Evolutionary conservation across 2,113 vertebrate genomes (phyloP).

Genomic region (Hypocryptadius cinnamomeus): DNA sequence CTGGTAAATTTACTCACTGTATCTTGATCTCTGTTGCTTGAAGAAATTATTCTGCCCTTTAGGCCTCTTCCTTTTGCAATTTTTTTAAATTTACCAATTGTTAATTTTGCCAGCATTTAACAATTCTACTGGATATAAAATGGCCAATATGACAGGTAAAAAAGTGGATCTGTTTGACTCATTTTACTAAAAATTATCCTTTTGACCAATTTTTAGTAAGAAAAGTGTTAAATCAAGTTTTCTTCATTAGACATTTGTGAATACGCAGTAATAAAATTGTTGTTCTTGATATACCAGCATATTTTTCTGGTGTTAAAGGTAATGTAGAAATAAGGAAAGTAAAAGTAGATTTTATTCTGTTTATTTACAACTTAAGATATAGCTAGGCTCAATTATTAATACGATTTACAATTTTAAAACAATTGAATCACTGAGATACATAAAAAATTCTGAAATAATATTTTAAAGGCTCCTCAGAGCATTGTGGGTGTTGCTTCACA

Average conservation of each 20-base stretch:
- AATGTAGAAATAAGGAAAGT: not conserved
- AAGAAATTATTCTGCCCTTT: not conserved
- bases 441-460: not conserved
- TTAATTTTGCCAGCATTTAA: not conserved
- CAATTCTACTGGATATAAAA: not conserved
- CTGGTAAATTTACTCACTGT: not conserved
- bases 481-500: constrained; percentile 15
- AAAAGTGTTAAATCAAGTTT: not conserved
- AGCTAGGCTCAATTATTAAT: constrained; percentile 9
- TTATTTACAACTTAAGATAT: not conserved
- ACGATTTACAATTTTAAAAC: not conserved
- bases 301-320: not conserved
- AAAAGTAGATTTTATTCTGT: not conserved
- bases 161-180: not conserved
- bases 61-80: not conserved
- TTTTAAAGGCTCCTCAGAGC: not conserved
- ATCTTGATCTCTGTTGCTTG: not conserved
- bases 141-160: not conserved
- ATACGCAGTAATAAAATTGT: constrained; percentile 14
- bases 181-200: not conserved
- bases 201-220: not conserved
- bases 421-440: not conserved
- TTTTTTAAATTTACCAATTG: not conserved
- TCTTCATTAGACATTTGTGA: not conserved
- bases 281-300: not conserved